Evolutionary conservation across 2,888 invertebrate species (phyloP).

Genomic region (Iselma pallidipennis): DNA sequence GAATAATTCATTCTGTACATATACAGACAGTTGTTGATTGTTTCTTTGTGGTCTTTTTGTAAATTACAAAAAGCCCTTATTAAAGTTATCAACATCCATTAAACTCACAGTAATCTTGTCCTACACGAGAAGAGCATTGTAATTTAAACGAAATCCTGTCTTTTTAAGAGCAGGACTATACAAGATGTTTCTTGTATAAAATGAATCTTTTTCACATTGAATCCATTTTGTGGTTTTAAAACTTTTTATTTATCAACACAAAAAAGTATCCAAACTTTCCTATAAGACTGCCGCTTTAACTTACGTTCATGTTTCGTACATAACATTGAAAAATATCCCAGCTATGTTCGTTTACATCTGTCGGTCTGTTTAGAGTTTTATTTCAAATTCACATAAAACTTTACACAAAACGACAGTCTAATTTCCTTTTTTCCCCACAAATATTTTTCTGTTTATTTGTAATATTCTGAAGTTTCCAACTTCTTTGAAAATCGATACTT

Average conservation of each 20-base stretch:
- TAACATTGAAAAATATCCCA: neutral
- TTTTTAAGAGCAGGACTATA: neutral
- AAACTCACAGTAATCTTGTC: too few relatives aligned
- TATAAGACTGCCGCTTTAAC: neutral
- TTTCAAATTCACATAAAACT: neutral
- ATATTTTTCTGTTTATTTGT: neutral
- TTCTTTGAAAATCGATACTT: too few relatives aligned
- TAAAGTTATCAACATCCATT: too few relatives aligned
- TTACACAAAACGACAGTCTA: too few relatives aligned
- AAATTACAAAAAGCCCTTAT: too few relatives aligned
- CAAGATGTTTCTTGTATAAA: neutral
- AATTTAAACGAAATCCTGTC: neutral
- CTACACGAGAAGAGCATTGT: neutral
- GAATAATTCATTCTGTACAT: too few relatives aligned
- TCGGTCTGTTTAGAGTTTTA: neutral
- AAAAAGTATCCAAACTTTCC: neutral
- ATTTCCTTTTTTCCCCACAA: neutral
- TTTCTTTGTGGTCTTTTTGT: too few relatives aligned
- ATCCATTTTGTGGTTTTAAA: neutral
- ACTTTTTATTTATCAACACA: neutral
- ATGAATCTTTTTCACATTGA: neutral
- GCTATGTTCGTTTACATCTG: neutral
- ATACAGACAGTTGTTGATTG: too few relatives aligned
- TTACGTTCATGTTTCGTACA: too few relatives aligned
- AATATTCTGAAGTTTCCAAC: neutral